Evolutionary conservation across 2,113 vertebrate genomes (phyloP).

Genomic region (Microcebus tavaratra): DNA sequence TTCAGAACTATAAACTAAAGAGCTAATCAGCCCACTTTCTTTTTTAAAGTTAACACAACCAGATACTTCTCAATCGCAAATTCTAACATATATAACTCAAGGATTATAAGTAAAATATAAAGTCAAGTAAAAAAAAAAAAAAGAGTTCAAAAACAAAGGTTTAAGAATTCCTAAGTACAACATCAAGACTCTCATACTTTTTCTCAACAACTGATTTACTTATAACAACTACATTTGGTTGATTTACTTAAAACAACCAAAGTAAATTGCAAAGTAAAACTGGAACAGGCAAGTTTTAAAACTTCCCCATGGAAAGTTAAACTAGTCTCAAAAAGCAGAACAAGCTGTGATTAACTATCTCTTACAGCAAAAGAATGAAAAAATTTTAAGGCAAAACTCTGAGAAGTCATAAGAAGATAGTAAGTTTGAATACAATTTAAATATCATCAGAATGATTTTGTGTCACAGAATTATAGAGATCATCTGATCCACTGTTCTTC

Average conservation of each 20-base stretch:
- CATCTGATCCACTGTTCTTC: not conserved
- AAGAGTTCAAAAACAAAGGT: constrained; percentile 11
- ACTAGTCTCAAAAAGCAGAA: constrained; percentile 30
- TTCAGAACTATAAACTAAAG: constrained; percentile 21
- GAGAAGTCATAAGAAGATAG: not conserved
- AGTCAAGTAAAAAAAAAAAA: not conserved
- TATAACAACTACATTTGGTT: not conserved
- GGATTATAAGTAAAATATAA: not conserved
- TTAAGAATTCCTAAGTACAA: not conserved
- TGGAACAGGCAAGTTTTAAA: not conserved
- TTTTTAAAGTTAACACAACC: constrained; percentile 29
- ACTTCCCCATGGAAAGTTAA: not conserved
- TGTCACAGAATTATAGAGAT: not conserved
- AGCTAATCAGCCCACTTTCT: not conserved
- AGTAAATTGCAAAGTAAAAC: not conserved
- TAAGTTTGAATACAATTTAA: not conserved
- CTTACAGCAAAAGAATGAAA: not conserved
- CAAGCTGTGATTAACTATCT: not conserved
- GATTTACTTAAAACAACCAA: not conserved
- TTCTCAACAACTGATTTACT: not conserved
- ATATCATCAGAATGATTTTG: not conserved
- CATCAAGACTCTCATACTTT: not conserved
- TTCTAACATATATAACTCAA: not conserved
- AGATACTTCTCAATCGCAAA: not conserved
- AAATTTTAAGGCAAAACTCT: not conserved